These are phyloP conservation scores for Phlogophora meticulosa DNA, from an alignment of 2,888 invertebrate genomes.

Conservation along the genomic window DNA sequence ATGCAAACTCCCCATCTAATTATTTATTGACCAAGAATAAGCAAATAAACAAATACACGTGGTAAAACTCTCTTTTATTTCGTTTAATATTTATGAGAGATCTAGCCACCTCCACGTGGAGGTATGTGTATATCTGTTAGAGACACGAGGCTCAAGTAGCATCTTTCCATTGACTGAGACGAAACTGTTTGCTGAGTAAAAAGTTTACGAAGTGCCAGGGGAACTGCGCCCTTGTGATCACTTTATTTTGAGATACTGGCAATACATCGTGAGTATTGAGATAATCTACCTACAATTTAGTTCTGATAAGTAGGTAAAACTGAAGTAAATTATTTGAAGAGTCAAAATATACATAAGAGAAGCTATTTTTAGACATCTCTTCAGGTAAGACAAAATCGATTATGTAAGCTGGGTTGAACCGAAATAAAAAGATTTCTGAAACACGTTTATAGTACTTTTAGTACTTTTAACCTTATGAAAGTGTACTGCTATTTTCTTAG, in stretches of 20 bases:
- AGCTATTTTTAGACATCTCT: too few species aligned
- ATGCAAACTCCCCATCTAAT: too few species aligned
- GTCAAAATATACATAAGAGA: too few species aligned
- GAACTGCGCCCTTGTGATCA: conserved; percentile 35
- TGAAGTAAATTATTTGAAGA: neutral
- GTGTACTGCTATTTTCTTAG: neutral
- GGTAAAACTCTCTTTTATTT: conserved; percentile 3
- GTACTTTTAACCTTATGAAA: neutral
- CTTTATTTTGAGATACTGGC: conserved; percentile 9
- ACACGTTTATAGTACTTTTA: neutral
- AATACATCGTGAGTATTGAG: conserved; percentile 1
- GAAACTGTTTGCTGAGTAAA: conserved; percentile 34
- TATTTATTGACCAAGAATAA: neutral
- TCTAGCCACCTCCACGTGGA: conserved; percentile 17
- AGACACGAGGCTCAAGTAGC: conserved; percentile 28
- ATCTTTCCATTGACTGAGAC: conserved; percentile 44
- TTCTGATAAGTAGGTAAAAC: neutral
- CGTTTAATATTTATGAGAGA: conserved; percentile 47
- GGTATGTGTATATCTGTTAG: conserved; percentile 37
- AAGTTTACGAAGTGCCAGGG: conserved; percentile 29
- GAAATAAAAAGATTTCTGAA: neutral
- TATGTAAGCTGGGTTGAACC: too few species aligned
- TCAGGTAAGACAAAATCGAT: too few species aligned
- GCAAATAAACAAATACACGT: conserved; percentile 17
- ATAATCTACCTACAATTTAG: neutral